Conservation (phyloP, 2,113 vertebrate species). For the Oceanites oceanicus region DNA sequence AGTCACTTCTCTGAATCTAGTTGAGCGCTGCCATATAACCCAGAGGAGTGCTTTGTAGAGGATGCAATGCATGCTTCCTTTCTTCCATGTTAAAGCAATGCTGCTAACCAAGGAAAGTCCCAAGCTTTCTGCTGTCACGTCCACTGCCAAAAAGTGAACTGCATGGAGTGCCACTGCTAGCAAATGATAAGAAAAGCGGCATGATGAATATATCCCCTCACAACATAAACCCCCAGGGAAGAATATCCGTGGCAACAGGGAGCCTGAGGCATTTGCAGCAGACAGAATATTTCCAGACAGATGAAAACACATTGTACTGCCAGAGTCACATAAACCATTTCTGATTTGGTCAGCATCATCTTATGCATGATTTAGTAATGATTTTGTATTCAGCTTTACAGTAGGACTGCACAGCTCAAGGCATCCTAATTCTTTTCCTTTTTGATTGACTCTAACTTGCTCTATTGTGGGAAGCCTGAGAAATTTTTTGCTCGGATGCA, state of each 20-base stretch:
- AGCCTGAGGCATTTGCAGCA: constrained; percentile 1
- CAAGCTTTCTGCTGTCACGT: background rate
- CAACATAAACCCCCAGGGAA: background rate
- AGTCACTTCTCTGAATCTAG: background rate
- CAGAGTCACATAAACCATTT: constrained; percentile 26
- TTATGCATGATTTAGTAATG: constrained; percentile 56
- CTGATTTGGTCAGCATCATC: constrained; percentile 38
- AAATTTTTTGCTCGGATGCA: background rate
- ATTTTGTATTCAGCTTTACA: background rate
- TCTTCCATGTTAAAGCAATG: background rate
- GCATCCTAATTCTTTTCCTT: background rate
- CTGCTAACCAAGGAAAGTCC: background rate
- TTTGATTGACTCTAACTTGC: background rate
- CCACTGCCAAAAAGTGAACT: background rate
- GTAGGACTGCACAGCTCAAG: background rate
- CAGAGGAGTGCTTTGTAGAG: background rate
- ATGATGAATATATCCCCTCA: background rate
- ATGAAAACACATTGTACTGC: constrained; percentile 47
- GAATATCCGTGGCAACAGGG: background rate
- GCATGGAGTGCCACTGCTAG: background rate
- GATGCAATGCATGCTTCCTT: fast-evolving
- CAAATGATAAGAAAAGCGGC: background rate
- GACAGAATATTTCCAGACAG: constrained; percentile 40
- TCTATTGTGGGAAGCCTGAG: background rate
- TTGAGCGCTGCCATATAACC: background rate